Percentiles rank a stretch among this genome's conserved stretches.
phyloP scores from a whole-genome alignment of 1,140 invertebrate species.

The Odontomachus brunneus region DNA sequence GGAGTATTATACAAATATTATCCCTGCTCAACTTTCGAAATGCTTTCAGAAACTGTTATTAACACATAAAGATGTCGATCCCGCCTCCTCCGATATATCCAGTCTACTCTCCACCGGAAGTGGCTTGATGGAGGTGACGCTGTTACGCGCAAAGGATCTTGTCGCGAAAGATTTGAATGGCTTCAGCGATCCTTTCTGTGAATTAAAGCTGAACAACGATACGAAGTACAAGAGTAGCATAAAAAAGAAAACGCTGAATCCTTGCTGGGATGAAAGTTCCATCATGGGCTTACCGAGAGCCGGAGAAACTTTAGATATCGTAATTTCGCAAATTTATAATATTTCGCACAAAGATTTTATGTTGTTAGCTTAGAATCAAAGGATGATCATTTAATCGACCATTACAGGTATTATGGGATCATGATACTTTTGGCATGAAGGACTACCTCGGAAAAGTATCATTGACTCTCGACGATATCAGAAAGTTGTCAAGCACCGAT shows the following conservation, averaged over 20 bases:
- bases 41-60: conserved; percentile 79
- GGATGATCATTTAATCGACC: conserved; percentile 45
- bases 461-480: conserved; percentile 84
- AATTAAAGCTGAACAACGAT: conserved; percentile 85
- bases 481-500: conserved; percentile 81
- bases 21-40: conserved; percentile 1
- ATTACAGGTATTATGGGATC: conserved; percentile 86
- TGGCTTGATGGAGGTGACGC: conserved; percentile 83
- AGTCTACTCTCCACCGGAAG: conserved; percentile 81
- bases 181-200: conserved; percentile 87
- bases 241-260: conserved; percentile 87
- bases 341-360: background rate
- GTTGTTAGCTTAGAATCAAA: background rate
- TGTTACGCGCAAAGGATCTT: conserved; percentile 82
- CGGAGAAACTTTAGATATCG: conserved; percentile 85
- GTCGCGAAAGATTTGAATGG: conserved; percentile 84
- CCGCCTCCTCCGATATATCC: conserved; percentile 80
- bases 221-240: conserved; percentile 86
- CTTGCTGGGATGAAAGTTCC: conserved; percentile 87
- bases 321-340: conserved; percentile 72
- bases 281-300: conserved; percentile 85
- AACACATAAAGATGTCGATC: conserved; percentile 79
- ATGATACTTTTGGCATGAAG: conserved; percentile 86
- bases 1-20: background rate
- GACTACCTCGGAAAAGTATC: conserved; percentile 86